Evolutionary conservation across 92 coral and sea anemone genomes (phyloP).

Genomic region (Epizoanthus rinbou): DNA sequence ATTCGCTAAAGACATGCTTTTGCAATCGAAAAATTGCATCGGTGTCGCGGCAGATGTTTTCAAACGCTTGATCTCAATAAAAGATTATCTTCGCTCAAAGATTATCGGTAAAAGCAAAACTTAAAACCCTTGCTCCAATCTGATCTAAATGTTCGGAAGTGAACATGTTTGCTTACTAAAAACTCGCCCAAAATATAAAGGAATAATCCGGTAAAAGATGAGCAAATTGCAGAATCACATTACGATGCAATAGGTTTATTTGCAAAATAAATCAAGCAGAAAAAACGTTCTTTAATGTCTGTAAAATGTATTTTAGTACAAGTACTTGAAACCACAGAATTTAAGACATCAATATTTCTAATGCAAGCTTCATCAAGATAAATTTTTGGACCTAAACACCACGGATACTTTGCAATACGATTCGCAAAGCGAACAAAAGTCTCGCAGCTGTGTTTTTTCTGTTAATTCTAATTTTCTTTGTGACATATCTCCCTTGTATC

Average conservation of each 20-base stretch:
- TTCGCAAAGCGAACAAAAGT: constrained; percentile 58
- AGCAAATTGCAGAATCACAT: constrained; percentile 60
- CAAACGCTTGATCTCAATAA: constrained; percentile 16
- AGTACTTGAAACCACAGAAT: constrained; percentile 13
- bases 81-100: constrained; percentile 9
- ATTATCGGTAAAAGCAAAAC: constrained; percentile 26
- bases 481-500: constrained; percentile 49
- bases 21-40: constrained; percentile 51
- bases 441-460: constrained; percentile 85
- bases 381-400: constrained; percentile 22
- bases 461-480: constrained; percentile 85
- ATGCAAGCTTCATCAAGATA: constrained; percentile 29
- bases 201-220: constrained; percentile 28
- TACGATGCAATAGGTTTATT: constrained; percentile 49
- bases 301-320: constrained; percentile 37
- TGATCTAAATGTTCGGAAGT: constrained; percentile 8
- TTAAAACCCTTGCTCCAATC: constrained; percentile 26
- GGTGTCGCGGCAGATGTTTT: constrained; percentile 54
- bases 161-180: constrained; percentile 14
- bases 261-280: constrained; percentile 37
- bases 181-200: constrained; percentile 15
- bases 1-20: constrained; percentile 57
- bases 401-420: constrained; percentile 39
- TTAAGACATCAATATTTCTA: constrained; percentile 23
- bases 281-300: constrained; percentile 21